Evolutionary conservation across 2,888 invertebrate species (phyloP), one percentile per base, ranked within the genome.

Genomic region (Hydraecia micacea): DNA sequence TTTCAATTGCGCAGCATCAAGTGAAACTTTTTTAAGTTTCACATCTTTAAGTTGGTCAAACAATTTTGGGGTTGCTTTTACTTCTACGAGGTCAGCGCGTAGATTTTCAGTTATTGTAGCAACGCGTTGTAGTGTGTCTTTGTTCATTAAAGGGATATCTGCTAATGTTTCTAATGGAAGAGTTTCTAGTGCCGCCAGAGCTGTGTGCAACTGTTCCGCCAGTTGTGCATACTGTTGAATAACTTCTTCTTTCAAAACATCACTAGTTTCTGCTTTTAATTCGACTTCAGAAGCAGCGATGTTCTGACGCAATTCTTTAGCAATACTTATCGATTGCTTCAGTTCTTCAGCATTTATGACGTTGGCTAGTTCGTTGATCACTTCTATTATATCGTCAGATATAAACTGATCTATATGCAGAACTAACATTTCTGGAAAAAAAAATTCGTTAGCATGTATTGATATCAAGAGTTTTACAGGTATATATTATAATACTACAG

Each of bases 371-470:
- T 92, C 83, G 8, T 86, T 84, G 2, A 94, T 83, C 4, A 86
- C 77, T 84, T 91, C 88, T 32, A 86, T 79, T 55, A 90, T 79
- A 72, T 93, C 91, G 21, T 90, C 87, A 60, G 91, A 90, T 73
- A 93, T 82, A 80, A 91, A 93, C 71, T 93, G 90, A 77, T 93
- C 88, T 65, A 94, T 91, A 81, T 91, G 89, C 62, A 90, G 85
- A 65, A 91, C 85, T n/a, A 95, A 81, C 60, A 77, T 75, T 72
- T 88, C 93, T 93, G 90, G 25, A 91, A 92, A 76, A 77, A 68
- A 73, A 11, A 1, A 4, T 25, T 36, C 1, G 2, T 25, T 36
- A 32, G 0, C 0, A 18, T 18, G 1, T 65, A 3, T 32, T 36
- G 36, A 9, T 18, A 46, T 8, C 6, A 73, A 52, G 15, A 52